Evolutionary conservation across 2,797 vertebrate genomes (phyloP).

Genomic region (Acrossocheilus wenchowensis): DNA sequence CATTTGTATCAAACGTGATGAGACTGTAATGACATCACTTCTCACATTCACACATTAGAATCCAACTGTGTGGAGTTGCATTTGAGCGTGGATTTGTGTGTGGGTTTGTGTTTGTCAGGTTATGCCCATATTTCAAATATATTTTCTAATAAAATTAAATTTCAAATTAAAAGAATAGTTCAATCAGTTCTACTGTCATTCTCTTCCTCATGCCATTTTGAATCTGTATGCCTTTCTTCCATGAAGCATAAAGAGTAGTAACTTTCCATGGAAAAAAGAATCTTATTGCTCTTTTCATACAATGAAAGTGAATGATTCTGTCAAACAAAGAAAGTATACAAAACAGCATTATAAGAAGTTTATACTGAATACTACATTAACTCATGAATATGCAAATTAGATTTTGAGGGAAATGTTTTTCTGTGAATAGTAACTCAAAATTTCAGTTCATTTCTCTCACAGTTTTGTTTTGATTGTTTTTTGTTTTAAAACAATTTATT

Average conservation of each 20-base stretch:
- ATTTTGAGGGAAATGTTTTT: background rate
- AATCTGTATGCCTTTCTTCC: background rate
- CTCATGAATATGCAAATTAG: background rate
- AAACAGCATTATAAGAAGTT: background rate
- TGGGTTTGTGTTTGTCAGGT: slow-evolving; percentile 16
- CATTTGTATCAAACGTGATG: slow-evolving; percentile 4
- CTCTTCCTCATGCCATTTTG: background rate
- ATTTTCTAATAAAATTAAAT: background rate
- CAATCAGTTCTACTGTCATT: background rate
- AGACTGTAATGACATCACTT: slow-evolving; percentile 32
- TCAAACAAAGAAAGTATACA: background rate
- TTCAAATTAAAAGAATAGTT: background rate
- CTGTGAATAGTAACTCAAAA: background rate
- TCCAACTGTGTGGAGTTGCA: background rate
- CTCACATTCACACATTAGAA: slow-evolving; percentile 11
- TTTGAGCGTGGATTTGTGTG: slow-evolving; percentile 10
- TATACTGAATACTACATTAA: background rate
- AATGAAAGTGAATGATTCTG: background rate
- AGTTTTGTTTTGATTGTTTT: background rate
- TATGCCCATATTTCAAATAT: background rate
- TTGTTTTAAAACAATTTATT: background rate
- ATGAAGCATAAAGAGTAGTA: background rate
- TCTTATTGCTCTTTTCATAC: background rate
- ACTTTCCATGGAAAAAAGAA: background rate
- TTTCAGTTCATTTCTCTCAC: background rate